Evolutionary conservation across 2,113 vertebrate genomes (phyloP), one percentile per base, ranked within the genome.

Genomic region (Chionis minor): DNA sequence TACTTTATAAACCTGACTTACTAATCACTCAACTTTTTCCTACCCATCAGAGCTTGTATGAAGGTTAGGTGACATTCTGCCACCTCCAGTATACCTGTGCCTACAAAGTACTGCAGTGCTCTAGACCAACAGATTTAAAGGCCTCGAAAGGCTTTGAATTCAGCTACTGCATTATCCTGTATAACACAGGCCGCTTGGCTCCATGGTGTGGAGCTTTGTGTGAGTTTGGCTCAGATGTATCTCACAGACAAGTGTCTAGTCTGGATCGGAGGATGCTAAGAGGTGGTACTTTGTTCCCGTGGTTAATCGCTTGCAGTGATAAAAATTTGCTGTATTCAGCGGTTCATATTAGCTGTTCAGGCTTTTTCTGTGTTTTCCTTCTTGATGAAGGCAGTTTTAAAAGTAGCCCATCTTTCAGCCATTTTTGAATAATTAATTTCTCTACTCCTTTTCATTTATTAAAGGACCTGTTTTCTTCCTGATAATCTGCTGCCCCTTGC

Each of bases 341-440:
- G 49, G 12, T 63, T 92, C 49, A n/a, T 4, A 6, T 38, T 40
- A 78, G 40, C 56, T 54, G 28, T 62, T 78, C 44, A 40, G 12
- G n/a, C 6, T 66, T 87, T 9, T 79, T 30, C 45, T 62, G 35
- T 70, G 10, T 66, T 92, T 96, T 77, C 33, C 23, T 92, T 88
- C 65, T 62, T 74, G 62, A 47, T 84, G 52, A 89, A 89, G 49
- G 38, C 61, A 56, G 35, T 92, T 92, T 1, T 45, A 81, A 61
- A 92, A 45, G 15, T 24, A 82, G 27, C 20, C 22, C 45, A 10
- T 93, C 40, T 87, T 52, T 81, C 69, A 91, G 66, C 49, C 28
- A n/a, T 79, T 90, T 86, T 69, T 79, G 3, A 88, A 74, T 81
- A 94, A 81, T 70, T 92, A 62, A 91, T 87, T 79, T 59, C 15